Base-by-base conservation (phyloP, 1,140 invertebrate species). In the Drosophila tani region DNA sequence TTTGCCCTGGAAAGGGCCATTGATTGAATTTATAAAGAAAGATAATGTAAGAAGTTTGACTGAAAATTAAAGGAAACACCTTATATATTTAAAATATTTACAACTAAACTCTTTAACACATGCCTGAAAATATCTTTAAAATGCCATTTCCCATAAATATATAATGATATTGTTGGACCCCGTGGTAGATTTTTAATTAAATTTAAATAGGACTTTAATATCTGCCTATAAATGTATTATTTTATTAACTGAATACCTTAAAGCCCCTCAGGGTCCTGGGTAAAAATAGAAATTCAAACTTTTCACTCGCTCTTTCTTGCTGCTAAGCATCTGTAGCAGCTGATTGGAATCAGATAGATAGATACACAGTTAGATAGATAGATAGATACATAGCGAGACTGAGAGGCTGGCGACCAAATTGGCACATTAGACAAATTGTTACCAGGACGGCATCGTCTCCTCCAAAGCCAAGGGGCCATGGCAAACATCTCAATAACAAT, bases 341-440 rank as follows among this genome's bases (percentile, higher is more conserved):
- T 69, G 47, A 69, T 68, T 69, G 38, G 5, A 45, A 51, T 43
- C 15, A 27, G 19, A 67, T 50, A 67, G 46, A 19, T 40, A 69
- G 21, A 40, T 11, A 9, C 19, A 46, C 27, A 15, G 11, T 12
- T 24, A 21, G 21, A 24, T 19, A 55, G 60, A 14, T 17, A 46
- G 38, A 19, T n/a, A 15, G 15, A 58, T 14, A 14, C 15, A 27
- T 49, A 47, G 50, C 43, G 47, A 63, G 45, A 59, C 68, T 27
- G 24, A 47, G 56, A 63, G 60, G 69, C 53, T 71, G 66, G 82
- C 82, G 41, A 80, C 57, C 75, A 88, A 90, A 90, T 85, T 90
- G 85, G 85, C 79, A 90, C 85, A 90, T 90, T 90, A 90, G 79
- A 90, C 85, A 90, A 90, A 90, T 90, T 85, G 85, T 76, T 62